These are phyloP conservation scores for Nannobrachium achirus DNA, from an alignment of 2,113 vertebrate species.

Conservation along the genomic window DNA sequence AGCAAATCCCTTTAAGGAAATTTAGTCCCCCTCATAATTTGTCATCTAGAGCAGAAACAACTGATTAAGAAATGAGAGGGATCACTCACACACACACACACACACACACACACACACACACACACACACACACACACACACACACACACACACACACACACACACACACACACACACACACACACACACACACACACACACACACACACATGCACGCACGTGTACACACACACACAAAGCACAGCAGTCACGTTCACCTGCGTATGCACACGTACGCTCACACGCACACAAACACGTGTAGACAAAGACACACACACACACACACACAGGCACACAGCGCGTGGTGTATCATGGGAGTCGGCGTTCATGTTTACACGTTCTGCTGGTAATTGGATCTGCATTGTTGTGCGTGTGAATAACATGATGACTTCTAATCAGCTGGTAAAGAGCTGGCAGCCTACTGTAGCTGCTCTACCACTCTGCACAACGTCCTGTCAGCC, in stretches of 20 bases:
- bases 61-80: slow-evolving; percentile 86
- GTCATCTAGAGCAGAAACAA: slow-evolving; percentile 88
- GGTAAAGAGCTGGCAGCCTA: slow-evolving; percentile 47
- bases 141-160: neutral
- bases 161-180: too few relatives aligned
- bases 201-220: too few relatives aligned
- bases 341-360: slow-evolving; percentile 58
- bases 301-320: neutral
- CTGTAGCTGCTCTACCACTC: too few relatives aligned
- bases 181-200: too few relatives aligned
- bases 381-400: slow-evolving; percentile 64
- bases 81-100: slow-evolving; percentile 46
- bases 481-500: too few relatives aligned
- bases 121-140: slow-evolving; percentile 8
- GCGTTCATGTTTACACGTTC: slow-evolving; percentile 65
- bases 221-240: too few relatives aligned
- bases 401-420: slow-evolving; percentile 54
- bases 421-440: slow-evolving; percentile 67
- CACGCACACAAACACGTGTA: slow-evolving; percentile 27
- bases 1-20: slow-evolving; percentile 91
- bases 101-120: slow-evolving; percentile 1
- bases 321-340: slow-evolving; percentile 11
- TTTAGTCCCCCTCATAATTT: slow-evolving; percentile 91
- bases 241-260: too few relatives aligned
- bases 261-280: too few relatives aligned